Conservation (phyloP, 2,888 invertebrate species). For the Phasia obesa region DNA sequence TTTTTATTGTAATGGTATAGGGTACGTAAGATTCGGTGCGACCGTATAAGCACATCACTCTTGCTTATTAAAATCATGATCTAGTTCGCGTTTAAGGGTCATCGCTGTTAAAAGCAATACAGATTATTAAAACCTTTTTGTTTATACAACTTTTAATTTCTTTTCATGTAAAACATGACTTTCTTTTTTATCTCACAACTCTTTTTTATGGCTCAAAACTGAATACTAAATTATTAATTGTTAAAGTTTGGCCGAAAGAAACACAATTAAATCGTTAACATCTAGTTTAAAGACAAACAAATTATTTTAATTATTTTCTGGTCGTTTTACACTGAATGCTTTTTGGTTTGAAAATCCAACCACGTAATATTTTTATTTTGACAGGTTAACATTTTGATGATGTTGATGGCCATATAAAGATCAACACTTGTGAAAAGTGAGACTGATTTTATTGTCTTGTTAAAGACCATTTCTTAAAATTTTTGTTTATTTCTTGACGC, state of each 20-base stretch:
- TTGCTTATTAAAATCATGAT: constrained; percentile 1
- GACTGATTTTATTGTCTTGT: not conserved
- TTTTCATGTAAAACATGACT: constrained; percentile 30
- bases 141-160: constrained; percentile 41
- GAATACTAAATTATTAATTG: constrained; percentile 45
- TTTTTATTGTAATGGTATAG: too few relatives aligned
- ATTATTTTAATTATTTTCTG: not conserved
- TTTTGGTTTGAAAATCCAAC: constrained; percentile 21
- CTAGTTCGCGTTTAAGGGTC: constrained; percentile 30
- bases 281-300: constrained; percentile 26
- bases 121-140: constrained; percentile 1
- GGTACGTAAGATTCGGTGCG: too few relatives aligned
- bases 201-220: constrained; percentile 8
- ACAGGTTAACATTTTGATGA: constrained; percentile 24
- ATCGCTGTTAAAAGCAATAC: constrained; percentile 7
- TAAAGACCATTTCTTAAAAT: not conserved
- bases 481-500: not conserved
- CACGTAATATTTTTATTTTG: constrained; percentile 36
- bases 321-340: not conserved
- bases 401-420: constrained; percentile 43
- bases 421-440: constrained; percentile 32
- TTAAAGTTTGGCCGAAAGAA: constrained; percentile 55
- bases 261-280: constrained; percentile 19
- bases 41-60: too few relatives aligned
- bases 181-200: constrained; percentile 33